Evolutionary conservation across 2,888 invertebrate species (phyloP), one percentile per base, ranked within the genome.

Genomic region (Agrypnus murinus): DNA sequence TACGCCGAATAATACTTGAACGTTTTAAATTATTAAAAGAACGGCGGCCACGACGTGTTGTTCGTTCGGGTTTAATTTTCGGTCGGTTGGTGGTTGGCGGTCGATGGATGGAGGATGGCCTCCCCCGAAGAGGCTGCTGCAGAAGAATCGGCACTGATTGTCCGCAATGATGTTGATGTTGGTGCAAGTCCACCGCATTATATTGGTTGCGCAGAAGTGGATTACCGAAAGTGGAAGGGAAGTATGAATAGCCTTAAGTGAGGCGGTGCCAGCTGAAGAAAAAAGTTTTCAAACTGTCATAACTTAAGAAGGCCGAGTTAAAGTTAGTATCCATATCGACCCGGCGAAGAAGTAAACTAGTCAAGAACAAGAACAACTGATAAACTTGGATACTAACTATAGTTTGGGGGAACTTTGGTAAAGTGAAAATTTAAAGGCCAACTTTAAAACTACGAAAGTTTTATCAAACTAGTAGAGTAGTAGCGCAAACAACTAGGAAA

Each of bases 251-350:
- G 77, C 78, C 79, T 80, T 79, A 78, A 78, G 79, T 66, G 73
- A 81, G 83, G 82, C 82, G 83, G 81, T 79, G 81, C 83, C 80
- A 70, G 60, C 55, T 60, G 65, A 65, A 69, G 66, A 74, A 83
- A 83, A 85, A 84, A 83, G 79, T 83, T 84, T 81, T 79, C 81
- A 80, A 84, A 84, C 83, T 83, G 84, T 83, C 84, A 84, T 84
- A 84, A 84, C 83, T 82, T 83, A 79, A 78, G 80, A 72, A 72
- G 71, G 69, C 65, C 75, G 68, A 76, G 75, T 72, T 74, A 72
- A 75, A 73, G 75, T 77, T 76, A 67, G 76, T 70, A 69, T 64
- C 69, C 67, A 69, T 76, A 75, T 76, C 74, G 76, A 76, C 73
- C n/a, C 76, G 71, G 69, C 43, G 48, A 74, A 71, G 69, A 73